Evolutionary conservation across 2,888 invertebrate genomes (phyloP).

Genomic region (Athalia cordata): DNA sequence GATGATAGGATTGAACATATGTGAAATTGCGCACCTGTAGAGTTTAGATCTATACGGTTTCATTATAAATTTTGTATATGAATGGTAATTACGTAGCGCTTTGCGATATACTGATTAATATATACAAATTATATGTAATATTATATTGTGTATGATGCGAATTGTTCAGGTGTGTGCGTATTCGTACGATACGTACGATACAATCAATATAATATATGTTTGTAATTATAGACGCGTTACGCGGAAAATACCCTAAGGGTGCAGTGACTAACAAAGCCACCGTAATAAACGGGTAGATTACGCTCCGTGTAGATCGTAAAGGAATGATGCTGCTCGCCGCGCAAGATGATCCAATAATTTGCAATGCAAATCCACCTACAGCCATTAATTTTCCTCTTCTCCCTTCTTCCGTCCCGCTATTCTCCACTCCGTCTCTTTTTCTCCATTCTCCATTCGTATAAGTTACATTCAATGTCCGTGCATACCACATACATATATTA

Average conservation of each 20-base stretch:
- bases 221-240: slow-evolving; percentile 19
- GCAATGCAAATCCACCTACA: slow-evolving; percentile 44
- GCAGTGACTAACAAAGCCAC: slow-evolving; percentile 28
- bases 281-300: slow-evolving; percentile 39
- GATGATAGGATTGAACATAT: no score
- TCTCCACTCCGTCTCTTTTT: no score
- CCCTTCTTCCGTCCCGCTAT: neutral
- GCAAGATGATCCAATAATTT: slow-evolving; percentile 43
- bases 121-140: slow-evolving; percentile 2
- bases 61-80: no score
- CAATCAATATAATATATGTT: neutral
- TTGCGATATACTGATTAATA: neutral
- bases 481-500: no score
- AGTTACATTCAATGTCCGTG: no score
- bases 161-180: neutral
- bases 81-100: no score
- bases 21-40: no score
- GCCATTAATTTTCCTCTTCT: slow-evolving; percentile 35
- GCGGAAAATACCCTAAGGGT: slow-evolving; percentile 33
- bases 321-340: slow-evolving; percentile 10
- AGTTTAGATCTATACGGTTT: no score
- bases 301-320: slow-evolving; percentile 19
- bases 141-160: neutral
- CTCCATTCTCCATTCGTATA: no score
- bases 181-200: neutral